Evolutionary conservation across 2,888 invertebrate genomes (phyloP), one percentile per base, ranked within the genome.

Genomic region (Drosophila nigricruria): DNA sequence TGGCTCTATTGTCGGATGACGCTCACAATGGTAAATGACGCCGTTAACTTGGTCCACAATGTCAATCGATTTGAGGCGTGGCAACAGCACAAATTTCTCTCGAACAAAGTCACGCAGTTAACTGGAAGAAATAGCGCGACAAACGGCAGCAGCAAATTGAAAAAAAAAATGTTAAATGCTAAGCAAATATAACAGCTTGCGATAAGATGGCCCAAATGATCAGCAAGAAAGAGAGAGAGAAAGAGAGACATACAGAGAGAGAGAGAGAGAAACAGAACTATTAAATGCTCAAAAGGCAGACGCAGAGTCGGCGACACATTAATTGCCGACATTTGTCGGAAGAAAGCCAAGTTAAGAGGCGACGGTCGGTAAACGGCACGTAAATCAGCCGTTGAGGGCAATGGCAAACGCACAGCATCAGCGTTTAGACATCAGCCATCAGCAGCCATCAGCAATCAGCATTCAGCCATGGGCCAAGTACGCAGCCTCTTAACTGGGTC

Each of bases 21-120:
- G 43, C 57, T 49, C 38, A 61, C 62, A 69, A 45, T 57, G 20
- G 70, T 34, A 57, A 71, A 73, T 80, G 80, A 70, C 59, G 65
- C 18, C 61, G 69, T 70, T 57, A 69, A 66, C 40, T 25, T 65
- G 59, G 18, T 53, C 65, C 53, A 49, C 57, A 69, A 47, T 66
- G 66, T 82, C 70, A 82, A 82, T 86, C 79, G 73, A 82, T 82
- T 77, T 70, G 56, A 69, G 68, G 79, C 89, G 89, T 87, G 89
- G 86, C 83, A 80, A 75, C 70, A 63, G 59, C 75, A 67, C 63
- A 77, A 80, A 72, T 88, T 88, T 89, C 85, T 85, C 89, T 88
- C 74, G 53, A 82, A 68, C 70, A 61, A 62, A 73, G 70, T 66
- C 71, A 70, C 70, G 70, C 63, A 66, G 34, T 52, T 38, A 66